Base-by-base conservation (phyloP, 2,113 vertebrate species). In the Canis aureus region DNA sequence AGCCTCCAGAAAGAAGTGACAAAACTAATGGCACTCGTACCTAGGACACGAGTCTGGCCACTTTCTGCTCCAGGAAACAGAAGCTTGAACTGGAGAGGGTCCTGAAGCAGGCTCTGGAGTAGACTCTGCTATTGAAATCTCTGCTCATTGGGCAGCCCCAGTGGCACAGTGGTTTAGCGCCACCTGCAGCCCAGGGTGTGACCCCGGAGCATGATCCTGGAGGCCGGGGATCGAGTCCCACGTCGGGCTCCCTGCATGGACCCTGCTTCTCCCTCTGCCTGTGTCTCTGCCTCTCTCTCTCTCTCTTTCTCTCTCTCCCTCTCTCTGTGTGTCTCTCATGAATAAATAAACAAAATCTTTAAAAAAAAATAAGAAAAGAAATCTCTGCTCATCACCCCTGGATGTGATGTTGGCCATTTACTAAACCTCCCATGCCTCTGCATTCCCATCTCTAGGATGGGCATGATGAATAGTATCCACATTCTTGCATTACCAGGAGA, bases 1-100 rank as follows among this genome's bases (percentile, higher is more conserved):
- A 83, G 13, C 49, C 16, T 64, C 9, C 49, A 49, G 43, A 57
- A 59, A 49, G 43, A 49, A 59, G 11, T 29, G 5, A 29, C 7
- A 8, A 4, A 53, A 32, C 29, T 59, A 1, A 10, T 38, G 8
- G 15, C 13, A 32, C 11, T 71, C 3, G 1, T 17, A 2, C 15
- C 4, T 16, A 16, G 60, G 57, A 0, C 32, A 23, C 19, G 8
- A 69, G 2, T 49, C 76, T 51, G 12, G 60, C 19, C 15, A 3
- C 51, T 11, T 19, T 51, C 59, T 35, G 20, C 27, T 23, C 2
- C 43, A 43, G 20, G 43, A 53, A 35, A 22, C 27, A 89, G 19
- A 62, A 27, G 10, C 71, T 43, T 15, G 82, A 55, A 62, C 20
- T 51, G 0, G 0, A 4, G 7, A 19, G 11, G 4, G 5, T 74